A percentile compares a stretch with the other conserved stretches of the same genome.
Conservation (phyloP, 2,113 vertebrate genomes). For the Phalacrocorax carbo region DNA sequence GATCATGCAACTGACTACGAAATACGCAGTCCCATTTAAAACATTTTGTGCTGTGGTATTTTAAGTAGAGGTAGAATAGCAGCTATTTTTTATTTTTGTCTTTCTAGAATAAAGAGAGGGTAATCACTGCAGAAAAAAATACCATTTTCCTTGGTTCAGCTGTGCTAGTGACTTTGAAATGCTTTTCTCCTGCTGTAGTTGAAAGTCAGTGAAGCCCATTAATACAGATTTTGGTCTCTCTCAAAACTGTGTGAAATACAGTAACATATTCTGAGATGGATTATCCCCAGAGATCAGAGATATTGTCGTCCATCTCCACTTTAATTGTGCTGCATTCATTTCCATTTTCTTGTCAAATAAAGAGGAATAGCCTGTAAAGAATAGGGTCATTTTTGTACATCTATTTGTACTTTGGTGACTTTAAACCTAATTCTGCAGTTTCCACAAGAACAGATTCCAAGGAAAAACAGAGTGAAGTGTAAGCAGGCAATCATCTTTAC, state of each 20-base stretch:
- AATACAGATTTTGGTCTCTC: neutral
- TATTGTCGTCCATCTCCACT: neutral
- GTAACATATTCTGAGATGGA: neutral
- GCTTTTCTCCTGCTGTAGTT: neutral
- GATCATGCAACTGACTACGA: neutral
- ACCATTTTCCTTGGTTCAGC: neutral
- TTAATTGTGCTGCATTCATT: constrained; percentile 5
- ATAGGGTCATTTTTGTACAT: neutral
- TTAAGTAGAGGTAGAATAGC: neutral
- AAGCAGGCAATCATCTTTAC: neutral
- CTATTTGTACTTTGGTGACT: neutral
- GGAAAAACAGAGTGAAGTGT: neutral
- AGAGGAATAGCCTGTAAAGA: neutral
- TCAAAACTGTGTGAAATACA: neutral
- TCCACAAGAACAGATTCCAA: neutral
- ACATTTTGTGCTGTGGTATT: neutral
- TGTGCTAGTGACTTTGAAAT: neutral
- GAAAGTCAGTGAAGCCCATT: neutral
- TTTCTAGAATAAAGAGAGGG: neutral
- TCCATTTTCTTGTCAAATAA: neutral
- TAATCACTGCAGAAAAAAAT: neutral
- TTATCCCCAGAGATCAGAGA: neutral
- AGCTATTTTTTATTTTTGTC: neutral
- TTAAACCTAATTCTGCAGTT: neutral
- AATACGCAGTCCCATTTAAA: neutral